Evolutionary conservation across 2,888 invertebrate genomes (phyloP).

Genomic region (Cistogaster globosa): DNA sequence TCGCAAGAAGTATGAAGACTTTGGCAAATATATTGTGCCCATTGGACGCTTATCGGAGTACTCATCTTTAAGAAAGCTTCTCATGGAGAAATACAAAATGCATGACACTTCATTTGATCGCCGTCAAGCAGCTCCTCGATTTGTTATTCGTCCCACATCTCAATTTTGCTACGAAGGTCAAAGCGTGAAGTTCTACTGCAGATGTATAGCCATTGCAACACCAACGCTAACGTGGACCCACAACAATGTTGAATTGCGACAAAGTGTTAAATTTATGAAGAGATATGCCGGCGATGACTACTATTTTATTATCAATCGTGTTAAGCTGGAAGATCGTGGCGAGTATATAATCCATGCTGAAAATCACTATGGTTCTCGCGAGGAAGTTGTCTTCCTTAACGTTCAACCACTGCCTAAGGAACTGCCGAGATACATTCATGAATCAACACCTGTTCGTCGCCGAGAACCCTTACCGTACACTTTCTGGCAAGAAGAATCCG

Average conservation of each 20-base stretch:
- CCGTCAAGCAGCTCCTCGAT: conserved; percentile 98
- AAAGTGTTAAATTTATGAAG: conserved; percentile 99
- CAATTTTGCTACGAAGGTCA: conserved; percentile 99
- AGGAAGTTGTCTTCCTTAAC: conserved; percentile 98
- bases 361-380: conserved; percentile 97
- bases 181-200: conserved; percentile 98
- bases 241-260: conserved; percentile 95
- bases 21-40: conserved; percentile 93
- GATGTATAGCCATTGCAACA: conserved; percentile 96
- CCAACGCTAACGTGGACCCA: conserved; percentile 98
- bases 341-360: conserved; percentile 98
- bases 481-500: conserved; percentile 96
- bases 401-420: conserved; percentile 89
- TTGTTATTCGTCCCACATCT: conserved; percentile 97
- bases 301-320: conserved; percentile 98
- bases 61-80: conserved; percentile 96
- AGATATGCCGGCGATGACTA: conserved; percentile 97
- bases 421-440: conserved; percentile 84
- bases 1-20: conserved; percentile 90
- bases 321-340: conserved; percentile 96
- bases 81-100: conserved; percentile 98
- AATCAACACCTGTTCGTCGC: conserved; percentile 88
- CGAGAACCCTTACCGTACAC: conserved; percentile 93
- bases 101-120: conserved; percentile 98
- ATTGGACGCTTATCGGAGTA: conserved; percentile 99